Evolutionary conservation across 2,888 invertebrate genomes (phyloP).

Genomic region (Melipona bicolor): DNA sequence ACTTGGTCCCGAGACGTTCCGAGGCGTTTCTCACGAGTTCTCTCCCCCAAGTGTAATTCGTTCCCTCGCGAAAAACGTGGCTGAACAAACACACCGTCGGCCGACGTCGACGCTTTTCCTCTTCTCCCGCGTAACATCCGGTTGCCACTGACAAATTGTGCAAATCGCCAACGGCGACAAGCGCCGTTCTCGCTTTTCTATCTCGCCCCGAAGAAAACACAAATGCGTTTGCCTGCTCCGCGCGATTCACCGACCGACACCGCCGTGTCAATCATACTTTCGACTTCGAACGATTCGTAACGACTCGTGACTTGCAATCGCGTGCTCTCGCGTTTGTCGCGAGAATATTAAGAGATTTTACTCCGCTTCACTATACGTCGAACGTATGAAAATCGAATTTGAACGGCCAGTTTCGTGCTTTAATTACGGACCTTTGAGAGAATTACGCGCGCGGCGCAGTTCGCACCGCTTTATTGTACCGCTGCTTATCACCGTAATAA

Average conservation of each 20-base stretch:
- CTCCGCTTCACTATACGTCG: too few species aligned
- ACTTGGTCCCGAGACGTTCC: neutral
- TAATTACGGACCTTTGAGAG: slow-evolving; percentile 14
- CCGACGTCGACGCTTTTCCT: slow-evolving; percentile 11
- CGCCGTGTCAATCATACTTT: neutral
- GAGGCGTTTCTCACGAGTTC: neutral
- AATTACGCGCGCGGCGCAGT: slow-evolving; percentile 24
- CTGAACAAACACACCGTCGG: slow-evolving; percentile 13
- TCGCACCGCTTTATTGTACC: slow-evolving; percentile 32
- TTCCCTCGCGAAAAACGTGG: slow-evolving; percentile 13
- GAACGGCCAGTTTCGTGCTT: slow-evolving; percentile 5
- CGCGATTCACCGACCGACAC: slow-evolving; percentile 5
- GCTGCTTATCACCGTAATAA: slow-evolving; percentile 27
- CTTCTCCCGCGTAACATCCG: slow-evolving; percentile 7
- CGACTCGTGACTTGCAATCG: neutral
- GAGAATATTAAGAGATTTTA: neutral
- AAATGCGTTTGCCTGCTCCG: slow-evolving; percentile 11
- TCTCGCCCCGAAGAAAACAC: slow-evolving; percentile 16
- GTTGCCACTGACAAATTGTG: slow-evolving; percentile 55
- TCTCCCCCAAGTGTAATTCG: slow-evolving; percentile 23
- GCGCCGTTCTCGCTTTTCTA: slow-evolving; percentile 14
- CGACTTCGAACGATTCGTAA: neutral
- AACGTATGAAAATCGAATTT: neutral
- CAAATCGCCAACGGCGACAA: slow-evolving; percentile 51
- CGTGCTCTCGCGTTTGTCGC: neutral